Evolutionary conservation across 2,113 vertebrate species (phyloP).

Genomic region (Talpa occidentalis): DNA sequence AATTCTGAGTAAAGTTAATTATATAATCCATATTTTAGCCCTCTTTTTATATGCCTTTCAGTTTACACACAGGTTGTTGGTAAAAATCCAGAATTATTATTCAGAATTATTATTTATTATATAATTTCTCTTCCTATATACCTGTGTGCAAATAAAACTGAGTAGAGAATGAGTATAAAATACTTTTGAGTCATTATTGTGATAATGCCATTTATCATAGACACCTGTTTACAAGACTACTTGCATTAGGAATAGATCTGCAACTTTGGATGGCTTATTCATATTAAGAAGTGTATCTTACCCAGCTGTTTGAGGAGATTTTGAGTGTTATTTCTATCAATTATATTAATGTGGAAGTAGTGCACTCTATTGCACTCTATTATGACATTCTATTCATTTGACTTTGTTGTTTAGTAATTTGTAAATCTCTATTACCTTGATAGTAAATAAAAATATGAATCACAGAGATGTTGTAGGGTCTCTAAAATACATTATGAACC

Average conservation of each 20-base stretch:
- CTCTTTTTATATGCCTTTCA: conserved; percentile 28
- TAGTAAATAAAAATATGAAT: neutral
- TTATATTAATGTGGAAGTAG: neutral
- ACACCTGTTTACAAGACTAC: neutral
- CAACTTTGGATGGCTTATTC: neutral
- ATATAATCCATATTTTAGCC: neutral
- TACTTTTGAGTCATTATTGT: neutral
- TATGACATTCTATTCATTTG: neutral
- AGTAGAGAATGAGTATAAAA: neutral
- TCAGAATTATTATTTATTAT: neutral
- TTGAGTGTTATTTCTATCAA: neutral
- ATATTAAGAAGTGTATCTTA: neutral
- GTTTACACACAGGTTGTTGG: conserved; percentile 42
- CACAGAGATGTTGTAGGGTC: neutral
- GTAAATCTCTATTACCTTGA: neutral
- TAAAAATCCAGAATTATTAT: neutral
- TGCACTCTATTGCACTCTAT: neutral
- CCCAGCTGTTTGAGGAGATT: neutral
- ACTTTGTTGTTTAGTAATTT: conserved; percentile 32
- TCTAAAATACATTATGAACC: neutral
- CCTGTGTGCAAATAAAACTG: neutral
- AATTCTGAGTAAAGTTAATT: conserved; percentile 52
- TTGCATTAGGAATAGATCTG: neutral
- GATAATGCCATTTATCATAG: neutral
- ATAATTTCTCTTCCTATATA: neutral